Evolutionary conservation across 2,113 vertebrate species (phyloP), one percentile per base, ranked within the genome.

Genomic region (Alligator mississippiensis): DNA sequence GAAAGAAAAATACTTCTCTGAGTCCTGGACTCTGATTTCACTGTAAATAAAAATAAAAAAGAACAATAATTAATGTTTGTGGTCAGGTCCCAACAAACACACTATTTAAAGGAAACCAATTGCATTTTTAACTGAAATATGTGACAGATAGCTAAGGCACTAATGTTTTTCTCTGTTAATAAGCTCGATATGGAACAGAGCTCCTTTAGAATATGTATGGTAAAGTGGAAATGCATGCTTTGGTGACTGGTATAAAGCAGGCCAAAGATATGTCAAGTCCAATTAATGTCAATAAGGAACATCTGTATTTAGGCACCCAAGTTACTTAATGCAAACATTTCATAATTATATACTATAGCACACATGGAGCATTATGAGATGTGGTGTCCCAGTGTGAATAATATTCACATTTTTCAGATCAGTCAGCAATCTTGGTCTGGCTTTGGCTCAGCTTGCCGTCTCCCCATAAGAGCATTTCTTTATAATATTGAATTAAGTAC

Each of bases 251-350:
- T 97, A 96, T 89, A 97, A 97, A 97, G 97, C 98, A 97, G 98
- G 98, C 98, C 98, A 98, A 97, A 98, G 97, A 97, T 98, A 96
- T 91, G 98, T 98, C 98, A 98, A 95, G 95, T 97, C 97, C 98
- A 98, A 98, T 98, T 98, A 98, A 96, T 84, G 97, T 98, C 98
- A 98, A 98, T 90, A 94, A 98, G 96, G 97, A 98, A 98, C 98
- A 98, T 98, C 98, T 98, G 98, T 98, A 97, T 98, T 98, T 98
- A 96, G 97, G 98, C 97, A 98, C 97, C 98, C 97, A 97, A 93
- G 95, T 97, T 97, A 97, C 98, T 97, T 97, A 98, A 98, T 97
- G 97, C 98, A 98, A 98, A 98, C 98, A 98, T 98, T 98, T 97
- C 95, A 93, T 98, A 98, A 98, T 98, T 98, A 97, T 97, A 97